These are phyloP conservation scores for Papilio polytes DNA, from an alignment of 1,140 invertebrate genomes.

Conservation along the genomic window DNA sequence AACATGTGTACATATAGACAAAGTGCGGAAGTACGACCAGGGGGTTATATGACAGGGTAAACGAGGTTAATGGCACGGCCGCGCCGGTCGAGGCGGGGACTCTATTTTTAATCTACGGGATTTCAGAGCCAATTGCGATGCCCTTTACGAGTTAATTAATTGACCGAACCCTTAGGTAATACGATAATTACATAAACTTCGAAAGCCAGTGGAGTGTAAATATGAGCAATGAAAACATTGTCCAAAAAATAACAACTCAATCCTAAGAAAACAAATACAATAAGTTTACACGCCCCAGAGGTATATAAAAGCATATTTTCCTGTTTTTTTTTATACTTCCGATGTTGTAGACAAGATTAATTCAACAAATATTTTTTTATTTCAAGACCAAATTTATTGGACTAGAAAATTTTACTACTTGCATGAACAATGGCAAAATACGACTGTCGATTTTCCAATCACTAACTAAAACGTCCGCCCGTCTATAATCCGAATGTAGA, in stretches of 20 bases:
- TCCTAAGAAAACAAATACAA: background rate
- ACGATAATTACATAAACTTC: constrained; percentile 12
- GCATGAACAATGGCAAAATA: background rate
- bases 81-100: constrained; percentile 18
- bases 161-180: constrained; percentile 16
- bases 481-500: background rate
- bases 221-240: constrained; percentile 17
- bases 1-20: constrained; percentile 10
- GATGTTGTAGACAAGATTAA: background rate
- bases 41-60: constrained; percentile 44
- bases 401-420: background rate
- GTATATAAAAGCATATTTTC: background rate
- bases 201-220: background rate
- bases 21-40: constrained; percentile 29
- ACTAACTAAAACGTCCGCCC: background rate
- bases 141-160: constrained; percentile 35
- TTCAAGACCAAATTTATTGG: no score
- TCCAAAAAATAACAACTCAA: background rate
- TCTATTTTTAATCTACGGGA: constrained; percentile 43
- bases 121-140: constrained; percentile 30
- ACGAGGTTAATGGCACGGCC: constrained; percentile 44
- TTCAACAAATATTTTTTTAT: background rate
- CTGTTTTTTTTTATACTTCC: background rate
- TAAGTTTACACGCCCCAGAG: background rate
- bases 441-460: background rate